A percentile compares a stretch with the other conserved stretches of the same genome.
Conservation (phyloP, 2,797 vertebrate species). For the Chiroxiphia lanceolata region DNA sequence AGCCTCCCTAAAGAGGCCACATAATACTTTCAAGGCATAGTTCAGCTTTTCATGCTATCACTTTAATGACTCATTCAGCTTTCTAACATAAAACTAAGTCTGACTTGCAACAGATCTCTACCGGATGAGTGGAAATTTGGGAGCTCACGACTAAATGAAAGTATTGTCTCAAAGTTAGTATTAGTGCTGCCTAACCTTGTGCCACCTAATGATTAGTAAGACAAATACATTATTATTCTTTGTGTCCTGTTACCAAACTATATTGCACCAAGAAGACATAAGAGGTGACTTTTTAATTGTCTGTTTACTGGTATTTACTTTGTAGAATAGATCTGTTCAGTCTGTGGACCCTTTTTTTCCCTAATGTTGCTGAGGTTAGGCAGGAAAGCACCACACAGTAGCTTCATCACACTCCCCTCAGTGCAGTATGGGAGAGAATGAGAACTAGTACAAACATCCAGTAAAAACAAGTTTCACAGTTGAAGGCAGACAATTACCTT, state of each 20-base stretch:
- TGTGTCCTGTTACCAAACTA: not conserved
- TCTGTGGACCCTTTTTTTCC: not conserved
- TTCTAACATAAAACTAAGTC: constrained; percentile 2
- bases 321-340: not conserved
- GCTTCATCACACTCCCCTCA: not conserved
- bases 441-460: not conserved
- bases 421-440: not conserved
- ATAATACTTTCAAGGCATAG: not conserved
- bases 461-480: not conserved
- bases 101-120: not conserved
- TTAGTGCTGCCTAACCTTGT: not conserved
- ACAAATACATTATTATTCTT: not conserved
- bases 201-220: not conserved
- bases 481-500: not conserved
- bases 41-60: not conserved
- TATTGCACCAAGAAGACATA: not conserved
- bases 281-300: not conserved
- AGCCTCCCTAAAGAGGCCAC: not conserved
- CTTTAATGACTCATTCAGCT: not conserved
- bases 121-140: not conserved
- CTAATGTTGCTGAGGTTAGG: not conserved
- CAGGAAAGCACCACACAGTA: not conserved
- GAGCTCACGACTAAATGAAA: not conserved
- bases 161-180: not conserved
- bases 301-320: not conserved